phyloP scores from a whole-genome alignment of 92 coral and sea anemone genomes.

The Epizoanthus stellaris region DNA sequence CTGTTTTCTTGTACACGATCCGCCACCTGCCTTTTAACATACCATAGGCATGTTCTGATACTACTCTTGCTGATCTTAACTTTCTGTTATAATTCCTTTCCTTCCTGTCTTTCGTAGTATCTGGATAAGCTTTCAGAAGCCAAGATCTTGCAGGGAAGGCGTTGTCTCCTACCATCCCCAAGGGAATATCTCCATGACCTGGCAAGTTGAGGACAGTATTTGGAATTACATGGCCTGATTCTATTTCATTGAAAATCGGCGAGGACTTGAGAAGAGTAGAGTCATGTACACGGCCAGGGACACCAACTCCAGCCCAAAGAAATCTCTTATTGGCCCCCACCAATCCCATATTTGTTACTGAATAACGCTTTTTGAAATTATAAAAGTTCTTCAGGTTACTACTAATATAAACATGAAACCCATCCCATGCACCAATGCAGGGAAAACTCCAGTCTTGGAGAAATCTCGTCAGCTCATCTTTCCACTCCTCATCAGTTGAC shows the following conservation, averaged over 20 bases:
- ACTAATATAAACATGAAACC: conserved; percentile 42
- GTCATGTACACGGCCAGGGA: conserved; percentile 40
- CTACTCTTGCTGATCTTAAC: conserved; percentile 48
- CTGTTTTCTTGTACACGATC: conserved; percentile 34
- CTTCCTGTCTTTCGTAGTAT: conserved; percentile 25
- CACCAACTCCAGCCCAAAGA: conserved; percentile 57
- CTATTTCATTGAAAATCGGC: conserved; percentile 29
- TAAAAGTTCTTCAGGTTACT: conserved; percentile 30
- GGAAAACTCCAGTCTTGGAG: conserved; percentile 55
- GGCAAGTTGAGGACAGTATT: conserved; percentile 7
- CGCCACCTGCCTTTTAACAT: conserved; percentile 44
- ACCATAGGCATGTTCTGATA: conserved; percentile 52
- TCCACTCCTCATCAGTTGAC: conserved; percentile 49
- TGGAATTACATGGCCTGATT: conserved; percentile 37
- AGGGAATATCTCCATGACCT: conserved; percentile 36
- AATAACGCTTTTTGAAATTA: conserved; percentile 35
- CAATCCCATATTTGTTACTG: conserved; percentile 51
- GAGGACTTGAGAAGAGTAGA: conserved; percentile 46
- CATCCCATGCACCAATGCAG: conserved; percentile 55
- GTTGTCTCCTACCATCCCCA: conserved; percentile 28
- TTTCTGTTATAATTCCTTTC: conserved; percentile 34
- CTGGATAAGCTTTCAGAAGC: conserved; percentile 36
- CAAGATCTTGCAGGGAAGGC: conserved; percentile 34
- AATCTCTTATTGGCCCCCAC: conserved; percentile 48
- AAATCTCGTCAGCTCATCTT: conserved; percentile 38